Evolutionary conservation across 2,888 invertebrate species (phyloP), one percentile per base, ranked within the genome.

Genomic region (Taenaris catops): DNA sequence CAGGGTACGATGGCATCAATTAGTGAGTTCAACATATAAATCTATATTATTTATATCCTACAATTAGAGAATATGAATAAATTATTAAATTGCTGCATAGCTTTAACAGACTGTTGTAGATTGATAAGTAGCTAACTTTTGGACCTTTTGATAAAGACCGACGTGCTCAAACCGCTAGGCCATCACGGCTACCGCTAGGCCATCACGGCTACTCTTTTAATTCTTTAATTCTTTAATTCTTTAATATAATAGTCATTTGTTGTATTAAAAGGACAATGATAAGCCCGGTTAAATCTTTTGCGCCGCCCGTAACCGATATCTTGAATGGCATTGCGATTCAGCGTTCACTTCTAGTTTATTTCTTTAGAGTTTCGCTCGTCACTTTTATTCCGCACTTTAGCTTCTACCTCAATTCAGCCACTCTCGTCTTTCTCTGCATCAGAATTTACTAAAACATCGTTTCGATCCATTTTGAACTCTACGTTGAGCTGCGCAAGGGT

Each of bases 1-100:
- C 95, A 40, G 96, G 95, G 57, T 96, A 94, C 81, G 95, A 96
- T 70, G 96, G 96, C 61, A 95, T 96, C 76, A 94, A 95, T 89
- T 92, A 91, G 96, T 96, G 88, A 94, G 95, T 93, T 78, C 58
- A n/a, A n/a, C n/a, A 18, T 14, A 14, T 18, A 6, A n/a, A n/a
- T 26, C 16, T 3, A 8, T 8, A 16, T 26, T 12, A n/a, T n/a
- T n/a, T n/a, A n/a, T n/a, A n/a, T n/a, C n/a, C n/a, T n/a, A n/a
- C n/a, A n/a, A n/a, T n/a, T n/a, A n/a, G n/a, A n/a, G n/a, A n/a
- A n/a, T n/a, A n/a, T n/a, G n/a, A n/a, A n/a, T n/a, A n/a, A n/a
- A n/a, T n/a, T n/a, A n/a, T n/a, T n/a, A n/a, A n/a, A n/a, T n/a
- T n/a, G n/a, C n/a, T n/a, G n/a, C n/a, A n/a, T n/a, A n/a, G n/a